phyloP scores from a whole-genome alignment of 2,113 vertebrate genomes.

The Heloderma charlesbogerti region DNA sequence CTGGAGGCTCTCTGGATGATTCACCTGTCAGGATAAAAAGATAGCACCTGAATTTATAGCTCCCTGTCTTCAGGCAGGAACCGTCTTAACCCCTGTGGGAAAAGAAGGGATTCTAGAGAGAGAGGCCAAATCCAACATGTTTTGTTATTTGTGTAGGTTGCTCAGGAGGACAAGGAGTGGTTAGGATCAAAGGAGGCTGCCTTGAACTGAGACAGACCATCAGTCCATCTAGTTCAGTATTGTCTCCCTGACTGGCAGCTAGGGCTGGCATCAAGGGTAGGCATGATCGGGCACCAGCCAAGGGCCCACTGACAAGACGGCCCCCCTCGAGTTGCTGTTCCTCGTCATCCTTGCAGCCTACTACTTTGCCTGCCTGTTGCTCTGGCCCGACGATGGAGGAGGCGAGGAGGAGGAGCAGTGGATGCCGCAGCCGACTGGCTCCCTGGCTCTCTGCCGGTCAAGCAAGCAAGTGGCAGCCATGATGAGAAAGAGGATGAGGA shows the following conservation, averaged over 20 bases:
- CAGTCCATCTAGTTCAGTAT: not conserved
- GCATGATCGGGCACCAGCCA: no score
- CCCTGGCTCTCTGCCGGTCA: no score
- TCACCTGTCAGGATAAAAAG: not conserved
- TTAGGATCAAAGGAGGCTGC: not conserved
- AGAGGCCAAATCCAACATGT: not conserved
- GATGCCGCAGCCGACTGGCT: no score
- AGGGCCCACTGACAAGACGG: no score
- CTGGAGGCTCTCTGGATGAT: not conserved
- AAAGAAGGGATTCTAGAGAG: not conserved
- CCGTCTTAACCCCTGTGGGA: not conserved
- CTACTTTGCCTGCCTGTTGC: no score
- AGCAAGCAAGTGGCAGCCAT: no score
- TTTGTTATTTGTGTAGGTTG: constrained; percentile 17
- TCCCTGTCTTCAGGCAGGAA: not conserved
- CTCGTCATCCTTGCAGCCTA: no score
- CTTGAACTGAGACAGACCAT: not conserved
- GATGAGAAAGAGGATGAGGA: no score
- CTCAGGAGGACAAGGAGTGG: not conserved
- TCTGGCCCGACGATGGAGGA: no score
- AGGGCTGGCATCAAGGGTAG: not conserved
- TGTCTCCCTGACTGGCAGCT: not conserved
- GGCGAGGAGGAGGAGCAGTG: no score
- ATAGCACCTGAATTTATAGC: not conserved
- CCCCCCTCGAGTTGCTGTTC: no score